phyloP scores from a whole-genome alignment of 1,140 invertebrate species.

The Danaus melanippus region DNA sequence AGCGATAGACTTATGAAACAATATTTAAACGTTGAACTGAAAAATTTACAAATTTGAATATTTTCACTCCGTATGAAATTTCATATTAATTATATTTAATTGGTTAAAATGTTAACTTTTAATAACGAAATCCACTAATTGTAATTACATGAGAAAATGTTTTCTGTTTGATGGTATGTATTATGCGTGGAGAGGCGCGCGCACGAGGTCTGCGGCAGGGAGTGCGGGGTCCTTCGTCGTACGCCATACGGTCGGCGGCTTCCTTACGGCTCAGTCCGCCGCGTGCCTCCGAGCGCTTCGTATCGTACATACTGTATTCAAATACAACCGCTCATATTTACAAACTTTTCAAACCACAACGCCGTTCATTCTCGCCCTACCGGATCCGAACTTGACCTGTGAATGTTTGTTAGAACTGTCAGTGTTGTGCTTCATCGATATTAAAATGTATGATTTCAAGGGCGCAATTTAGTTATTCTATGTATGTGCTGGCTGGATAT shows the following conservation, averaged over 20 bases:
- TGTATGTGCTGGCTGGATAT: conserved; percentile 50
- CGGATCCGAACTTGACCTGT: conserved; percentile 56
- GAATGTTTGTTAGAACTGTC: conserved; percentile 64
- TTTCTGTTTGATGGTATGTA: conserved; percentile 11
- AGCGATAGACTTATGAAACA: too few species aligned
- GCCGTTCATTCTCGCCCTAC: conserved; percentile 29
- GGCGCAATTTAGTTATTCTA: conserved; percentile 49
- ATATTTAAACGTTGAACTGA: too few species aligned
- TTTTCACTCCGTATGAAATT: too few species aligned
- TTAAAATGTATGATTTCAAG: conserved; percentile 70
- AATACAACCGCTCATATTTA: conserved; percentile 29
- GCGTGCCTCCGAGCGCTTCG: conserved; percentile 34
- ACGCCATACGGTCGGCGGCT: conserved; percentile 51
- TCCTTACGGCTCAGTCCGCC: conserved; percentile 55
- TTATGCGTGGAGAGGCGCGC: conserved; percentile 55
- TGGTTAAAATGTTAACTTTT: too few species aligned
- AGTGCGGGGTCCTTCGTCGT: conserved; percentile 42
- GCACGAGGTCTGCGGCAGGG: conserved; percentile 43
- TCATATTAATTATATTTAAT: too few species aligned
- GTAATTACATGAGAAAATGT: too few species aligned
- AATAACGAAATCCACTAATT: too few species aligned
- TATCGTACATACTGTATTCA: conserved; percentile 7
- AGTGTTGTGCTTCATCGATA: conserved; percentile 69
- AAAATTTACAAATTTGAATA: too few species aligned
- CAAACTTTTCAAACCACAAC: conserved; percentile 31